Percentiles rank a stretch among this genome's conserved stretches.
phyloP scores from a whole-genome alignment of 2,113 vertebrate genomes.

The Girardinichthys multiradiatus region DNA sequence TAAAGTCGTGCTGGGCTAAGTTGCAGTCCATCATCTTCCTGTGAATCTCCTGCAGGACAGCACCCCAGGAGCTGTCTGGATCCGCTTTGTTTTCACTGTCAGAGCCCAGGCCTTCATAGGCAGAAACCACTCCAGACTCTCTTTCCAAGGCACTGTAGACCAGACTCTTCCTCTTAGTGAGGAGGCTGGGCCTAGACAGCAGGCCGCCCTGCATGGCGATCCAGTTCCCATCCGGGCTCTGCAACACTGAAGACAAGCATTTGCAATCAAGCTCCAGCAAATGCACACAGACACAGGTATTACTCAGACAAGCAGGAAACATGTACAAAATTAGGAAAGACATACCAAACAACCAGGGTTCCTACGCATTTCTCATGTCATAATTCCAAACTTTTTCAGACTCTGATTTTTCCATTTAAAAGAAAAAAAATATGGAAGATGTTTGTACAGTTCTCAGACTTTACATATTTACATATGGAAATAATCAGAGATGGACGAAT shows the following conservation, averaged over 20 bases:
- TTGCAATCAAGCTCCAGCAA: background rate
- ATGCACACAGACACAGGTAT: conserved; percentile 11
- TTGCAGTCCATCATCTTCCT: conserved; percentile 53
- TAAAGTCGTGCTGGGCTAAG: conserved; percentile 11
- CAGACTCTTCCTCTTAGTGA: conserved; percentile 87
- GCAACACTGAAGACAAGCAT: conserved; percentile 82
- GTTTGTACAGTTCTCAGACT: too few species aligned
- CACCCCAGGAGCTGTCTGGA: conserved; percentile 58
- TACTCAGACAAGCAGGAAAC: conserved; percentile 15
- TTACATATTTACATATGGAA: background rate
- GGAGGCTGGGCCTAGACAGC: conserved; percentile 82
- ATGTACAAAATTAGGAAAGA: conserved; percentile 6
- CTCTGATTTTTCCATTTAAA: too few species aligned
- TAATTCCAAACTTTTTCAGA: too few species aligned
- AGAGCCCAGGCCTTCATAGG: conserved; percentile 89
- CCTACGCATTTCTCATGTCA: too few species aligned
- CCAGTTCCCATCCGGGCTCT: conserved; percentile 95
- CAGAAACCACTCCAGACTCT: conserved; percentile 85
- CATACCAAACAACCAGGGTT: too few species aligned
- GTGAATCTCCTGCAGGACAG: conserved; percentile 68
- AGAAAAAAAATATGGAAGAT: too few species aligned
- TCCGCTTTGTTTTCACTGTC: conserved; percentile 86
- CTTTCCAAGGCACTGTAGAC: conserved; percentile 87
- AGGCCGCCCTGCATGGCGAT: conserved; percentile 86
- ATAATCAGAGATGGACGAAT: too few species aligned